Conservation (phyloP, 2,888 invertebrate species). For the Enchytraeus crypticus region DNA sequence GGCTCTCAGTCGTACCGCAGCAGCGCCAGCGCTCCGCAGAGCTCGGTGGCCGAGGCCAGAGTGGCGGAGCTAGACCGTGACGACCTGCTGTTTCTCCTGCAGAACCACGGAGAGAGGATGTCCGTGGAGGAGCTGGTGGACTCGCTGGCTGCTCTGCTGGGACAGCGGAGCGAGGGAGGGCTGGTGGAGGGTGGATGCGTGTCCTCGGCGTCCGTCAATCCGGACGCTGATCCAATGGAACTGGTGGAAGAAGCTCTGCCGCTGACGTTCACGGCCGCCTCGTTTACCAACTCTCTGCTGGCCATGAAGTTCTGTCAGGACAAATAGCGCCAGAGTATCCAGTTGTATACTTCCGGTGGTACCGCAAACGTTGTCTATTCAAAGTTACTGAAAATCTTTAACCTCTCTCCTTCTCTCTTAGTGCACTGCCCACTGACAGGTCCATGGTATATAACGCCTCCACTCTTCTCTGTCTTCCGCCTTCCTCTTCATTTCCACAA, state of each 20-base stretch:
- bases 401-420: too few relatives aligned
- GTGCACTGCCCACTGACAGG: too few relatives aligned
- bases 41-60: constrained; percentile 25
- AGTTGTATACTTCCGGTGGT: too few relatives aligned
- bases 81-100: constrained; percentile 44
- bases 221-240: constrained; percentile 37
- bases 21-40: constrained; percentile 29
- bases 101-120: constrained; percentile 48
- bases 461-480: too few relatives aligned
- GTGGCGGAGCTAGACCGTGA: constrained; percentile 37
- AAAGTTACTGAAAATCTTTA: too few relatives aligned
- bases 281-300: constrained; percentile 41
- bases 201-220: too few relatives aligned
- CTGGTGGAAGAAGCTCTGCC: constrained; percentile 41
- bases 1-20: too few relatives aligned
- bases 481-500: too few relatives aligned
- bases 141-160: constrained; percentile 44
- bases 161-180: constrained; percentile 45
- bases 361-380: too few relatives aligned
- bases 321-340: too few relatives aligned
- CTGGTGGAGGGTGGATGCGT: constrained; percentile 44
- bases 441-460: too few relatives aligned
- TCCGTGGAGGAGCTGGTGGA: constrained; percentile 47
- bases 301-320: background rate
- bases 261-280: constrained; percentile 38